Conservation (phyloP, 2,113 vertebrate species). For the Hippocampus zosterae region DNA sequence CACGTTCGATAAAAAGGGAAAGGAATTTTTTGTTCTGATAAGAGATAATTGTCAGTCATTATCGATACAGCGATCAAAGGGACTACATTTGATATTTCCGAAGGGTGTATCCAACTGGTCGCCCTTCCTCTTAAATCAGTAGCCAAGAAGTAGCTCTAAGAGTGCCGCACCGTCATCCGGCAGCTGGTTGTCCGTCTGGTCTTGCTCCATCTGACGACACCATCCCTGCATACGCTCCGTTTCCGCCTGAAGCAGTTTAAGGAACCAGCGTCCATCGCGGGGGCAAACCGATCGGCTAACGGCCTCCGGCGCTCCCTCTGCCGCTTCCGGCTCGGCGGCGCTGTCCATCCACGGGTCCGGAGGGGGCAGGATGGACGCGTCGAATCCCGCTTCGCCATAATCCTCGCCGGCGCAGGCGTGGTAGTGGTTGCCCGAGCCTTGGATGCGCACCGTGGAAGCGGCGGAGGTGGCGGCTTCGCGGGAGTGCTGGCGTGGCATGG, state of each 20-base stretch:
- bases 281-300: conserved; percentile 81
- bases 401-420: conserved; percentile 90
- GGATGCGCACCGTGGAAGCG: conserved; percentile 93
- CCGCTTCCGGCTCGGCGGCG: conserved; percentile 75
- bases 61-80: too few species aligned
- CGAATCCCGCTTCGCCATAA: conserved; percentile 88
- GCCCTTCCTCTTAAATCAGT: too few species aligned
- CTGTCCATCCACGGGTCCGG: conserved; percentile 98
- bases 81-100: too few species aligned
- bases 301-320: conserved; percentile 21
- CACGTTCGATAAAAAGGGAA: too few species aligned
- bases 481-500: conserved; percentile 85
- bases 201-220: conserved; percentile 94
- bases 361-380: conserved; percentile 94
- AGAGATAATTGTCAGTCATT: too few species aligned
- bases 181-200: conserved; percentile 84
- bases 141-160: too few species aligned
- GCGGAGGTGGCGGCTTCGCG: conserved; percentile 73
- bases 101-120: too few species aligned
- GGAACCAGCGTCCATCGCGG: conserved; percentile 95
- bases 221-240: conserved; percentile 98
- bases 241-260: conserved; percentile 95
- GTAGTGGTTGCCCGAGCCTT: conserved; percentile 96
- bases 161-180: conserved; percentile 87
- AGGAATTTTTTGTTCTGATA: too few species aligned